Percentiles rank a stretch among this genome's conserved stretches.
These are phyloP conservation scores for Ardeotis arabs DNA, from an alignment of 2,113 vertebrate species.

Conservation along the genomic window DNA sequence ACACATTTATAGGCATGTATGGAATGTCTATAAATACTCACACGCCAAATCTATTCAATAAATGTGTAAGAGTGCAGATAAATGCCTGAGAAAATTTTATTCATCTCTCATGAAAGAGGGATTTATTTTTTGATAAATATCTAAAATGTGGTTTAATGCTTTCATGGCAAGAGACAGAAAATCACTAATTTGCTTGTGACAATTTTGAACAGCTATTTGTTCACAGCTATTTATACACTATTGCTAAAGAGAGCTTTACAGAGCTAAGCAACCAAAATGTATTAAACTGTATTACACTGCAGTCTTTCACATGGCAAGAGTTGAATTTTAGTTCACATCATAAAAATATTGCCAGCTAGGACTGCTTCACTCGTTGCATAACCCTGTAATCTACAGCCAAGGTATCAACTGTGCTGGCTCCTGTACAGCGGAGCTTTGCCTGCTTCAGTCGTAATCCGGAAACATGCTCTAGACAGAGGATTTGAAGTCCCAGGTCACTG, in stretches of 20 bases:
- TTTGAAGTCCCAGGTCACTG: conserved; percentile 39
- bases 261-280: not conserved
- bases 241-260: not conserved
- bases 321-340: not conserved
- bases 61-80: not conserved
- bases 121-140: not conserved
- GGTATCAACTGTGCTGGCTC: not conserved
- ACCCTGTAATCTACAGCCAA: conserved; percentile 51
- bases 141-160: not conserved
- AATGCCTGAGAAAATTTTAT: not conserved
- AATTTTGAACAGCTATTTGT: not conserved
- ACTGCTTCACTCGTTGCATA: conserved; percentile 21
- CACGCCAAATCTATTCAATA: not conserved
- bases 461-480: not conserved
- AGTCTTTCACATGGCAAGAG: not conserved
- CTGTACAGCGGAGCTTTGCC: conserved; percentile 32
- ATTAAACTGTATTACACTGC: not conserved
- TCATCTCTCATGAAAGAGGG: not conserved
- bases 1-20: not conserved
- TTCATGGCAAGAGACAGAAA: not conserved
- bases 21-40: not conserved
- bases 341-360: not conserved
- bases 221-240: not conserved
- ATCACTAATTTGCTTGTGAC: not conserved
- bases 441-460: conserved; percentile 56